Evolutionary conservation across 2,113 vertebrate genomes (phyloP), one percentile per base, ranked within the genome.

Genomic region (Burhinus bistriatus): DNA sequence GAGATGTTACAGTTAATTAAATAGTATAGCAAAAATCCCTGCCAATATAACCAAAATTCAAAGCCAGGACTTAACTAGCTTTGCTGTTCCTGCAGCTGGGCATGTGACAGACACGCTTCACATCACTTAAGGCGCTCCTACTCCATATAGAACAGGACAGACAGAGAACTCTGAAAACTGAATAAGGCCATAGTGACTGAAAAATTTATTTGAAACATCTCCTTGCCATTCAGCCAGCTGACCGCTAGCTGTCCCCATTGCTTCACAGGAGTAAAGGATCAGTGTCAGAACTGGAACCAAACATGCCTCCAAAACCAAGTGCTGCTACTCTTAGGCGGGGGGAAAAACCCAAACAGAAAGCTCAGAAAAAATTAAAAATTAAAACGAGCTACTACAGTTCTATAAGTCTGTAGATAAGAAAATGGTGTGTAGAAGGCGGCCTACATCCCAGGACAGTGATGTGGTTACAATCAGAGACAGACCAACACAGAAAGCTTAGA

Each of bases 221-320:
- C 59, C 79, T 30, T 96, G 95, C 86, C 87, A 72, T 96, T 87
- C 80, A 76, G 89, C 3, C n/a, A 45, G 76, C 26, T 79, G 73
- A 40, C 97, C 97, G 78, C 81, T 95, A 97, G 97, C 95, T 96
- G 97, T 94, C 97, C 87, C 93, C 93, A 96, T 94, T 91, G 97
- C 93, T 47, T 90, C 97, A 70, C 75, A 9, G 52, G 30, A 94
- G 89, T 4, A 52, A 52, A 40, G 16, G 26, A 84, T 8, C 65
- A 9, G 38, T 0, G 52, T 0, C 6, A 58, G 30, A 64, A 34
- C 5, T 1, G 30, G 19, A 61, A 82, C 1, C 3, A 38, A 42
- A 23, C 42, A 3, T 2, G 5, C 22, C 42, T 40, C 42, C 64
- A 45, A 40, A 69, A 54, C 9, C 1, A 11, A 40, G 15, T 1